Base-by-base conservation (phyloP, 2,888 invertebrate species). In the Apamea anceps region DNA sequence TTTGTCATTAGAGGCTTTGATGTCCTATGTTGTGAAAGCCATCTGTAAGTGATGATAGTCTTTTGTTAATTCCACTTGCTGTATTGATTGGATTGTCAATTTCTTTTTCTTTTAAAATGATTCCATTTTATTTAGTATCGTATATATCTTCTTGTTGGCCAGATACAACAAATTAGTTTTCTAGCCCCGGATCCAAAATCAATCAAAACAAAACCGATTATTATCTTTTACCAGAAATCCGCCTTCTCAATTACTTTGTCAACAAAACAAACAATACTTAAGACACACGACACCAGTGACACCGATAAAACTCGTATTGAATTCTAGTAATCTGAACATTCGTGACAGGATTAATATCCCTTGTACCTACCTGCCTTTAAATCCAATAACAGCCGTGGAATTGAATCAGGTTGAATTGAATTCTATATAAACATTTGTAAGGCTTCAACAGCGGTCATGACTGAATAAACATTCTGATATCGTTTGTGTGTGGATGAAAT, bases 351-450 rank as follows among this genome's bases (percentile, higher is more conserved):
- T 85, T 85, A 85, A 85, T 87, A 85, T 79, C 79, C 87, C 71
- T 48, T 25, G 65, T 77, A 77, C 28, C 65, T 82, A 80, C 72
- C 45, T 54, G 80, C 86, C 88, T 90, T 90, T 89, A 89, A 92
- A 91, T 91, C 91, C 92, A 91, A 92, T 93, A 92, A 92, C 86
- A 87, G 74, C 77, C 66, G 51, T 76, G 90, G 87, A 90, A 92
- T 91, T 84, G 90, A 88, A 91, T 91, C 90, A 87, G 82, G 73
- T 80, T 78, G 77, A 81, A 87, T 89, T 82, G 79, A 79, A 84
- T 82, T 85, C 85, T 89, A 76, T 90, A 89, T 84, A 88, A 90
- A 91, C 92, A 91, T 91, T 91, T 91, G 89, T 90, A 63, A 80
- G 92, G 91, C 88, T 91, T 91, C 91, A 57, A 68, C 74, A 66